Evolutionary conservation across 1,140 invertebrate genomes (phyloP), one percentile per base, ranked within the genome.

Genomic region (Plodia interpunctella): DNA sequence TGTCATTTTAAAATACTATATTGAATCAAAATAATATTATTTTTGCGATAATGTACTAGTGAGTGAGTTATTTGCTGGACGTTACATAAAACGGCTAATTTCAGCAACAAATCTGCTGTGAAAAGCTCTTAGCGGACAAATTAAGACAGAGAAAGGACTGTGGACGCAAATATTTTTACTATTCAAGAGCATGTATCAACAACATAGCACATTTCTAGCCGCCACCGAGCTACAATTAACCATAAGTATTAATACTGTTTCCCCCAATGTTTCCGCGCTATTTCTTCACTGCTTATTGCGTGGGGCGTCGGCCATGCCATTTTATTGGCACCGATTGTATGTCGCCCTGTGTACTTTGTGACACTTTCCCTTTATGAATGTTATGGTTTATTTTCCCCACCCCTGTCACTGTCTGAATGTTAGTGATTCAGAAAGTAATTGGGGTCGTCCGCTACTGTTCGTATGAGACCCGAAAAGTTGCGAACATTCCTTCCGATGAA

Each of bases 171-270:
- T 49, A 49, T 49, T 19, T 17, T 30, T 44, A 44, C 15, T 15
- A 17, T 44, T 15, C 38, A 17, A 44, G 38, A 5, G 38, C 38
- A 15, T 44, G 38, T 44, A n/a, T 44, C 15, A 32, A 17, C 38
- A 44, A 6, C 15, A 1, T 35, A 44, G 38, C 38, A n/a, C 13
- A 44, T 15, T 44, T 44, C 38, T 44, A 49, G 30, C 50, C 59
- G 53, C 57, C 53, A 44, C 63, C 53, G 68, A 66, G 72, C 65
- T 67, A 85, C 84, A 83, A 83, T 87, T 87, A 87, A 87, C 82
- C 80, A 85, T 85, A 84, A 87, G 84, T 85, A 85, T 85, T 87
- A 87, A 87, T 85, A 85, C 80, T 83, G 84, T 85, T 83, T 85
- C 80, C 84, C 84, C 78, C 72, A 73, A 78, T 74, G 75, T 85